phyloP scores from a whole-genome alignment of 1,140 invertebrate species.

The Lepeophtheirus salmonis region DNA sequence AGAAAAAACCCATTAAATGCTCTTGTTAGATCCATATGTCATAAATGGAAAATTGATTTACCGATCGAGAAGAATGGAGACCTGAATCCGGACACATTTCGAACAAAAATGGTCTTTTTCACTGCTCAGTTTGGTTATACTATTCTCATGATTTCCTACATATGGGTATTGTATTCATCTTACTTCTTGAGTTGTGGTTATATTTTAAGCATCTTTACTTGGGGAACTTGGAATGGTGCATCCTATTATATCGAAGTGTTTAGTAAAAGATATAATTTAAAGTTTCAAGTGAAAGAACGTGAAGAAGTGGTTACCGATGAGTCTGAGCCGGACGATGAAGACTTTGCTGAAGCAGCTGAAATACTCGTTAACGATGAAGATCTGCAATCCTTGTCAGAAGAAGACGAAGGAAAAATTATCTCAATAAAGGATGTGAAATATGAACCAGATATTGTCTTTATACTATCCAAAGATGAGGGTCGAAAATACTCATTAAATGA shows the following conservation, averaged over 20 bases:
- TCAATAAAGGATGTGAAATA: neutral
- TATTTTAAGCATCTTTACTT: slow-evolving; percentile 3
- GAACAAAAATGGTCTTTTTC: slow-evolving; percentile 13
- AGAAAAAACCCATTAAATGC: neutral
- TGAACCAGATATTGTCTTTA: neutral
- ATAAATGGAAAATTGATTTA: neutral
- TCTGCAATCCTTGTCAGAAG: too few species aligned
- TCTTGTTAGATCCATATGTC: neutral
- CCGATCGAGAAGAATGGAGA: neutral
- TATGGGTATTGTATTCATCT: neutral
- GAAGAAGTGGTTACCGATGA: neutral
- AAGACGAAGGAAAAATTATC: too few species aligned
- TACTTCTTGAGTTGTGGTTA: slow-evolving; percentile 1
- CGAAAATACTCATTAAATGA: neutral
- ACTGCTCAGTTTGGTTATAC: slow-evolving; percentile 10
- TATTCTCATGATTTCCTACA: neutral
- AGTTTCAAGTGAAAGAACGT: neutral
- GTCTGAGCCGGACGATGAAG: neutral
- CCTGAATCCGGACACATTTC: slow-evolving; percentile 1
- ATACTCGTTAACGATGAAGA: too few species aligned
- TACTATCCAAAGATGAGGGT: neutral
- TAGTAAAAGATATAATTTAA: slow-evolving; percentile 10
- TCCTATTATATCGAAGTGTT: slow-evolving; percentile 15
- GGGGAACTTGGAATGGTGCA: slow-evolving; percentile 10
- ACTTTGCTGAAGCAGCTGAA: neutral